Evolutionary conservation across 2,113 vertebrate species (phyloP).

Genomic region (Pluvialis apricaria): DNA sequence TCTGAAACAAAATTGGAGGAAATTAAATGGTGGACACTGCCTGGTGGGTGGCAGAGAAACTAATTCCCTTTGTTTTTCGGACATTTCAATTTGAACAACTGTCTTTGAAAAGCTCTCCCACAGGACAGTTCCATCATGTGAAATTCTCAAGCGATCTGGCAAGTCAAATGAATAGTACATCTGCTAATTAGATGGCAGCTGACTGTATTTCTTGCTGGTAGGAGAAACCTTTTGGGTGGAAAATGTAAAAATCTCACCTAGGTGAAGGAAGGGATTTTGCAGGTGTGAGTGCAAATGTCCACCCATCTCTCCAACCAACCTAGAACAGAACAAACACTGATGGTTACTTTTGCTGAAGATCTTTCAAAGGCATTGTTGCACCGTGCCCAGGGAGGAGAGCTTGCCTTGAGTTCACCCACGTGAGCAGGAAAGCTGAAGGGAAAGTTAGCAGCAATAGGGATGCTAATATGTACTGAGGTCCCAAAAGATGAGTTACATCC

Average conservation of each 20-base stretch:
- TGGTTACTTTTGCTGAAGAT: neutral
- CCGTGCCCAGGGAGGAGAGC: neutral
- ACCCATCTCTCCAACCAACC: neutral
- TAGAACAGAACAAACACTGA: neutral
- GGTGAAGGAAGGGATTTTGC: neutral
- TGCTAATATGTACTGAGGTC: neutral
- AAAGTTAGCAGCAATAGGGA: neutral
- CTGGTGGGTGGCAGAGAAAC: neutral
- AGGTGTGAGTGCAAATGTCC: neutral
- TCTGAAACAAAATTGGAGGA: neutral
- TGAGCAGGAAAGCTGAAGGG: neutral
- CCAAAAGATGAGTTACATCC: neutral
- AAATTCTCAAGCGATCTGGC: neutral
- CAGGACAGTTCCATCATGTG: neutral
- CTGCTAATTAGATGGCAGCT: slow-evolving; percentile 3
- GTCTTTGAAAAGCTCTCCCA: neutral
- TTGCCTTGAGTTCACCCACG: neutral
- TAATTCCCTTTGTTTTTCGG: neutral
- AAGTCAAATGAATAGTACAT: slow-evolving; percentile 3
- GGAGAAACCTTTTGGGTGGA: neutral
- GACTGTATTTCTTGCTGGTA: neutral
- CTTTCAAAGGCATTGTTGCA: neutral
- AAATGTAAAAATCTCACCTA: neutral
- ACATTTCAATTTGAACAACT: neutral
- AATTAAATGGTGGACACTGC: neutral